Conservation (phyloP, 2,113 vertebrate species). For the Mormyrus iriodes region DNA sequence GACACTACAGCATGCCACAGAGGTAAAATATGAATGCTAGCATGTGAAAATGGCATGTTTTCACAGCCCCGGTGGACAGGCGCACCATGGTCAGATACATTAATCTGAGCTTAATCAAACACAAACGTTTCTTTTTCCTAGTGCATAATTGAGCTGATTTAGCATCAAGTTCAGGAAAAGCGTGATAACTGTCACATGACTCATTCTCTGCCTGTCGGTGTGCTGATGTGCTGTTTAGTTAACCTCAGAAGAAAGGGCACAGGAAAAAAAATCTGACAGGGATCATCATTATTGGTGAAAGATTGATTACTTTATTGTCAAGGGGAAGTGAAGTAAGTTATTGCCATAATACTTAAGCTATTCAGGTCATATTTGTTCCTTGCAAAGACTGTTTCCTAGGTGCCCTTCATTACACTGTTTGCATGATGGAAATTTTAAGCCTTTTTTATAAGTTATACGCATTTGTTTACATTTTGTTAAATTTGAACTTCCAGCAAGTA, state of each 20-base stretch:
- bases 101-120: conserved; percentile 71
- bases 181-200: conserved; percentile 41
- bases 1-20: conserved; percentile 56
- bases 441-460: neutral
- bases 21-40: conserved; percentile 45
- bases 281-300: conserved; percentile 23
- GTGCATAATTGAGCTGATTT: conserved; percentile 48
- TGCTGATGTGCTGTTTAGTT: conserved; percentile 32
- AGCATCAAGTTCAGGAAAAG: conserved; percentile 36
- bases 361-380: neutral
- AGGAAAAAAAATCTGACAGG: neutral
- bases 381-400: neutral
- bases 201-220: conserved; percentile 38
- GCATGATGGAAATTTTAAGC: neutral
- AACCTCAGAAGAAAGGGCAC: conserved; percentile 19
- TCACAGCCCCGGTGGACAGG: conserved; percentile 54
- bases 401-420: neutral
- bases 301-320: conserved; percentile 28
- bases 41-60: conserved; percentile 37
- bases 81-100: conserved; percentile 62
- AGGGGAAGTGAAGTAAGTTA: conserved; percentile 15
- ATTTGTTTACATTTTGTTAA: neutral
- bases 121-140: conserved; percentile 66
- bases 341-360: neutral
- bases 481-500: neutral